These are phyloP conservation scores for Polyploca ridens DNA, from an alignment of 2,888 invertebrate genomes.

Conservation along the genomic window DNA sequence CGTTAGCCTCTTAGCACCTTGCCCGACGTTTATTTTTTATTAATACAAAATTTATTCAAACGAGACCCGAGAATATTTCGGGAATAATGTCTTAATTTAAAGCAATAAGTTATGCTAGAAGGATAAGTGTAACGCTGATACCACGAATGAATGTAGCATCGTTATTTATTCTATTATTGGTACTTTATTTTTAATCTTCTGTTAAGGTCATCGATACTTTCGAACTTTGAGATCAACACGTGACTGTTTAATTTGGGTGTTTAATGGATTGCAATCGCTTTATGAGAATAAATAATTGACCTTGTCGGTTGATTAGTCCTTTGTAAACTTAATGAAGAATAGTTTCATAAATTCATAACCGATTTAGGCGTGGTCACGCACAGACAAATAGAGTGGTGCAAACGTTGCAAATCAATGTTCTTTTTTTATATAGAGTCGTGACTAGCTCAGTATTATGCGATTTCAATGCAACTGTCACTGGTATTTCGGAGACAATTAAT, in stretches of 20 bases:
- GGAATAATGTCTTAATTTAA: slow-evolving; percentile 76
- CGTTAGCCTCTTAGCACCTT: slow-evolving; percentile 84
- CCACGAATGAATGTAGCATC: slow-evolving; percentile 40
- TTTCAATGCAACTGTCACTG: slow-evolving; percentile 13
- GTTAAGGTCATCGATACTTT: slow-evolving; percentile 27
- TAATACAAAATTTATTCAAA: slow-evolving; percentile 81
- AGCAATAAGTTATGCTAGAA: slow-evolving; percentile 74
- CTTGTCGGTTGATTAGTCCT: slow-evolving; percentile 48
- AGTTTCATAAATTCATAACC: slow-evolving; percentile 39
- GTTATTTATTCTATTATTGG: slow-evolving; percentile 68
- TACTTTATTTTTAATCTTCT: slow-evolving; percentile 54
- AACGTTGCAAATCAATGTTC: slow-evolving; percentile 31
- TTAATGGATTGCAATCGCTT: slow-evolving; percentile 40
- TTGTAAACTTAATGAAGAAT: slow-evolving; percentile 35
- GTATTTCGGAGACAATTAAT: slow-evolving; percentile 17
- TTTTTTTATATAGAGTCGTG: slow-evolving; percentile 23
- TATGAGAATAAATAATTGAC: slow-evolving; percentile 41
- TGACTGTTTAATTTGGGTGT: slow-evolving; percentile 39
- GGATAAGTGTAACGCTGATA: slow-evolving; percentile 60
- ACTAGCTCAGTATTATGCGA: slow-evolving; percentile 14
- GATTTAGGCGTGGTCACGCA: slow-evolving; percentile 24
- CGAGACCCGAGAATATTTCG: slow-evolving; percentile 69
- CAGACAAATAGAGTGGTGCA: slow-evolving; percentile 20
- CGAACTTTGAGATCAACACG: slow-evolving; percentile 26
- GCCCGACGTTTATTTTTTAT: slow-evolving; percentile 77